These are phyloP conservation scores for Sturmia bella DNA, from an alignment of 2,888 invertebrate genomes.

Conservation along the genomic window DNA sequence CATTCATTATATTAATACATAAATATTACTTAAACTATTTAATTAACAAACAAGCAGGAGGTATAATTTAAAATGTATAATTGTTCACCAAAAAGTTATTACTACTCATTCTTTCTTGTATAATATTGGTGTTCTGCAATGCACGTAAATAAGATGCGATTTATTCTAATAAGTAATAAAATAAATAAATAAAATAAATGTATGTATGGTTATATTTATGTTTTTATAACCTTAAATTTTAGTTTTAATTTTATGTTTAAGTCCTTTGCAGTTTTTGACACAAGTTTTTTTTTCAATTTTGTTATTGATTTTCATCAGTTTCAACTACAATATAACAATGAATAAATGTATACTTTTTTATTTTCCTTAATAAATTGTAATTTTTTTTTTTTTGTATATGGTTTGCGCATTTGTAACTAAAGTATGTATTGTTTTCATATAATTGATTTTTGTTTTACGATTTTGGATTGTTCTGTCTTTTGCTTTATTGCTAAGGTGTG, in stretches of 20 bases:
- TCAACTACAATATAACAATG: slow-evolving; percentile 55
- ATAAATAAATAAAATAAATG: slow-evolving; percentile 35
- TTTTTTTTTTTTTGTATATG: slow-evolving; percentile 11
- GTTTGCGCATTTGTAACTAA: slow-evolving; percentile 33
- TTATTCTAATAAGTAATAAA: slow-evolving; percentile 28
- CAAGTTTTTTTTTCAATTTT: slow-evolving; percentile 32
- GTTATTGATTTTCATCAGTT: slow-evolving; percentile 55
- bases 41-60: slow-evolving; percentile 63
- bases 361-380: slow-evolving; percentile 4
- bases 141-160: slow-evolving; percentile 24
- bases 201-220: background rate
- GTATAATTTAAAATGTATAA: slow-evolving; percentile 28
- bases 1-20: slow-evolving; percentile 40
- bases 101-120: background rate
- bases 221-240: slow-evolving; percentile 17
- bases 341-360: slow-evolving; percentile 18
- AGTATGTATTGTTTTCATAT: background rate
- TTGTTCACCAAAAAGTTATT: background rate
- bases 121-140: slow-evolving; percentile 48
- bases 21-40: slow-evolving; percentile 41
- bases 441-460: background rate
- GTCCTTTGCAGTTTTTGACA: slow-evolving; percentile 42
- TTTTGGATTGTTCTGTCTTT: background rate
- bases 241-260: slow-evolving; percentile 13
- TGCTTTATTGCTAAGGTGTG: slow-evolving; percentile 20